Evolutionary conservation across 2,888 invertebrate species (phyloP).

Genomic region (Busseola fusca): DNA sequence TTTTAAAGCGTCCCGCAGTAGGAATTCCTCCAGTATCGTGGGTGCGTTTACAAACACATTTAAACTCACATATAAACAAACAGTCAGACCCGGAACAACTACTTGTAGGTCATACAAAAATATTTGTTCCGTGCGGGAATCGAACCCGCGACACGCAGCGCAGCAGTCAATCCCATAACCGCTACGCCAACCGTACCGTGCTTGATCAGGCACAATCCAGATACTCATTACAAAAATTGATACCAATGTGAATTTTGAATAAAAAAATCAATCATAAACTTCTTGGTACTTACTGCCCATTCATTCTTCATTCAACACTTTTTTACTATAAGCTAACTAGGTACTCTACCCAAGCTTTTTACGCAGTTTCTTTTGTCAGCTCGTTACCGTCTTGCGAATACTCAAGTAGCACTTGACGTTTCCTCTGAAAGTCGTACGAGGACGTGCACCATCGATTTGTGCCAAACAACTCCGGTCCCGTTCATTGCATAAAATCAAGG

Average conservation of each 20-base stretch:
- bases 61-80: too few species aligned
- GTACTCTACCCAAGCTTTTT: neutral
- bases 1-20: too few species aligned
- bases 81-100: too few species aligned
- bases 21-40: too few species aligned
- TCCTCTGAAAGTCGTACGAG: conserved; percentile 42
- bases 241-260: neutral
- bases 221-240: neutral
- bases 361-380: conserved; percentile 10
- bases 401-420: conserved; percentile 26
- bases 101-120: too few species aligned
- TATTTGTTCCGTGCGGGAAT: too few species aligned
- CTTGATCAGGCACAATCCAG: neutral
- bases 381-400: conserved; percentile 1
- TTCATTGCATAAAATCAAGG: conserved; percentile 52
- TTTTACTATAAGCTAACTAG: neutral
- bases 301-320: neutral
- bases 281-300: neutral
- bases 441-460: conserved; percentile 47
- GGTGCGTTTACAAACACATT: too few species aligned
- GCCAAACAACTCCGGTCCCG: conserved; percentile 33
- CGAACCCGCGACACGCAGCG: too few species aligned
- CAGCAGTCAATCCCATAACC: too few species aligned
- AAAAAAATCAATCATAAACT: neutral
- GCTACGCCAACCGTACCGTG: too few species aligned